Evolutionary conservation across 2,797 vertebrate species (phyloP).

Genomic region (Sylvia borin): DNA sequence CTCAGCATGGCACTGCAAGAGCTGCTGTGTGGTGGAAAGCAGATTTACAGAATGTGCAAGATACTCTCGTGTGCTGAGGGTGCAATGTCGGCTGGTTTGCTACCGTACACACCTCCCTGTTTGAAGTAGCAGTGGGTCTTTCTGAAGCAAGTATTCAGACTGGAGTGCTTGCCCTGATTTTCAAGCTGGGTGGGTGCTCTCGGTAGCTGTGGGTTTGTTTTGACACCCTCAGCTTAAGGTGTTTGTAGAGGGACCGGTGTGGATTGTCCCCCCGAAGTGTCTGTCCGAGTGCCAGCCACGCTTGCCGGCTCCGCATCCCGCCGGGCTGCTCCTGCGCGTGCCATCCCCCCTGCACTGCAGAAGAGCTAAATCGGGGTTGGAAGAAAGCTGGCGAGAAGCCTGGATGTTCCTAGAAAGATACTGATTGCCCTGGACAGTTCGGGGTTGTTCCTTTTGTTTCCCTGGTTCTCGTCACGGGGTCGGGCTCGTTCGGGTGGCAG

Average conservation of each 20-base stretch:
- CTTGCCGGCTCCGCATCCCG: fast-evolving
- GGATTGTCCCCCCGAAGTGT: not conserved
- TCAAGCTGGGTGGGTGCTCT: not conserved
- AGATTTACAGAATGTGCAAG: not conserved
- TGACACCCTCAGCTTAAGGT: not conserved
- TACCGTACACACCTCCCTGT: fast-evolving
- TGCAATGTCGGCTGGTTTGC: not conserved
- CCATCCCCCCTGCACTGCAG: not conserved
- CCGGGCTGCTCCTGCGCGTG: not conserved
- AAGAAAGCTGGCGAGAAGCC: constrained; percentile 6
- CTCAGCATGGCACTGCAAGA: not conserved
- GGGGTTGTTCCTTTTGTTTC: constrained; percentile 36
- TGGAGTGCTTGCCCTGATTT: not conserved
- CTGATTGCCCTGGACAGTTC: constrained; percentile 29
- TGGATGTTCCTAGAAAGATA: constrained; percentile 40
- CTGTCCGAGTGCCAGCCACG: not conserved
- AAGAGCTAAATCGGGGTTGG: not conserved
- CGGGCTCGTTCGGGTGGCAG: not conserved
- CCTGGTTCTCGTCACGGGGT: not conserved
- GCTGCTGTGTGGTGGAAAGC: not conserved
- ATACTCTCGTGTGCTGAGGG: not conserved
- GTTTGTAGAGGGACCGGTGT: not conserved
- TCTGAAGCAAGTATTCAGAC: not conserved
- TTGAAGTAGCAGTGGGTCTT: not conserved
- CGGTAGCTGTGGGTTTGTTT: not conserved